Evolutionary conservation across 2,797 vertebrate genomes (phyloP).

Genomic region (Sphenodon punctatus): DNA sequence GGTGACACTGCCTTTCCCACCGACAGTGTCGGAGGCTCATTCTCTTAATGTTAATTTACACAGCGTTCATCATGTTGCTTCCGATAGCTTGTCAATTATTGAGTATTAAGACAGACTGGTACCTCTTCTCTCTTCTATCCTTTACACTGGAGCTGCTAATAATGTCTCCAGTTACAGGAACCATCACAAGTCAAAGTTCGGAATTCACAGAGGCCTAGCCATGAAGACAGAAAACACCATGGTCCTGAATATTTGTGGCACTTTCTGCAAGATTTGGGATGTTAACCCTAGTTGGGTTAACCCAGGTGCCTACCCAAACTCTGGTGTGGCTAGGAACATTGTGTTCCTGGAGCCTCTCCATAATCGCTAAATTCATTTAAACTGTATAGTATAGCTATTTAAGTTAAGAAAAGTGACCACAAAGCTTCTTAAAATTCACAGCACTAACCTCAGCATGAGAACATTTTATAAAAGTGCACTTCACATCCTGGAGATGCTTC

Average conservation of each 20-base stretch:
- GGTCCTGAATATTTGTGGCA: neutral
- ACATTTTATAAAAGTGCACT: no score
- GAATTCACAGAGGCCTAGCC: neutral
- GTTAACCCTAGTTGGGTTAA: no score
- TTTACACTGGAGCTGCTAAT: slow-evolving; percentile 7
- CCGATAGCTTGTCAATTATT: slow-evolving; percentile 10
- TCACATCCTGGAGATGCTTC: no score
- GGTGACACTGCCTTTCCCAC: neutral
- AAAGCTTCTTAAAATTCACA: neutral
- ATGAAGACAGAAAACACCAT: neutral
- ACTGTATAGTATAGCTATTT: neutral
- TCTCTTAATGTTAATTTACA: slow-evolving; percentile 42
- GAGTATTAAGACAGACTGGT: neutral
- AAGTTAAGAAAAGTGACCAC: neutral
- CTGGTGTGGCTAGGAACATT: neutral
- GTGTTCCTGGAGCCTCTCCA: neutral
- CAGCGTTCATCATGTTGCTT: slow-evolving; percentile 6
- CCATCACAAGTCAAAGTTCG: slow-evolving; percentile 16
- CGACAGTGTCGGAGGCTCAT: slow-evolving; percentile 29
- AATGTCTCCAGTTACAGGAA: slow-evolving; percentile 10
- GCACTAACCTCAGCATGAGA: no score
- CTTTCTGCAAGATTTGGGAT: neutral
- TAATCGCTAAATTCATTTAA: slow-evolving; percentile 8
- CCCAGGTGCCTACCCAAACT: neutral
- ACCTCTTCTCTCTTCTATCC: neutral